Evolutionary conservation across 2,888 invertebrate genomes (phyloP), one percentile per base, ranked within the genome.

Genomic region (Anoncus sp.): DNA sequence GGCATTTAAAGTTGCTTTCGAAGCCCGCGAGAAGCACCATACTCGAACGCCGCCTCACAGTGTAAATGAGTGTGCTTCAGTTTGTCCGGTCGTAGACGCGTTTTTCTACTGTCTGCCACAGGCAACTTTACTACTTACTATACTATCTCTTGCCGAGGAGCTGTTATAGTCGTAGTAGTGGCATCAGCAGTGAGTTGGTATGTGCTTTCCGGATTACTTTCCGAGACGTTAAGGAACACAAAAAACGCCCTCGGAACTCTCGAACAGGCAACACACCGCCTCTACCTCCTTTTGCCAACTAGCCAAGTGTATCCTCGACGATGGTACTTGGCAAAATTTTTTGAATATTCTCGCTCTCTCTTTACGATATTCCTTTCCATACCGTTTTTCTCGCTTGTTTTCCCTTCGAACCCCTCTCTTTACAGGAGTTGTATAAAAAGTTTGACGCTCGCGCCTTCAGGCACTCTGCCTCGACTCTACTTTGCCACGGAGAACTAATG

Each of bases 31-130:
- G 51, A 20, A 51, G 24, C 49, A 35, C 14, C 59, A 51, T 35
- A 20, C 65, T 66, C 66, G 66, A 77, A 79, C 73, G 76, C 81
- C 57, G 35, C 51, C 12, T 10, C 72, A 79, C 70, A 67, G 80
- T 81, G 81, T 81, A 81, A 82, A 82, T 82, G 81, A 82, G 77
- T 71, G 77, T 79, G 74, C 81, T 80, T 77, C 75, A 82, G 79
- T 80, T 81, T 81, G 78, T 82, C 79, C 78, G 82, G 74, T 79
- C 77, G 79, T 82, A 81, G 81, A 81, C 80, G 82, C 71, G 79
- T 82, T 82, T 82, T 81, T 81, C 80, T 81, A 77, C 82, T 80
- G 80, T 80, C 82, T 81, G 75, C 78, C 75, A 73, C 63, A 65
- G 74, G 63, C 66, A 82, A 82, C 81, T 82, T 82, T 80, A 80